Percentiles rank a stretch among this genome's conserved stretches.
Evolutionary conservation across 2,797 vertebrate species (phyloP).

Genomic region (Pyrocephalus nanus): DNA sequence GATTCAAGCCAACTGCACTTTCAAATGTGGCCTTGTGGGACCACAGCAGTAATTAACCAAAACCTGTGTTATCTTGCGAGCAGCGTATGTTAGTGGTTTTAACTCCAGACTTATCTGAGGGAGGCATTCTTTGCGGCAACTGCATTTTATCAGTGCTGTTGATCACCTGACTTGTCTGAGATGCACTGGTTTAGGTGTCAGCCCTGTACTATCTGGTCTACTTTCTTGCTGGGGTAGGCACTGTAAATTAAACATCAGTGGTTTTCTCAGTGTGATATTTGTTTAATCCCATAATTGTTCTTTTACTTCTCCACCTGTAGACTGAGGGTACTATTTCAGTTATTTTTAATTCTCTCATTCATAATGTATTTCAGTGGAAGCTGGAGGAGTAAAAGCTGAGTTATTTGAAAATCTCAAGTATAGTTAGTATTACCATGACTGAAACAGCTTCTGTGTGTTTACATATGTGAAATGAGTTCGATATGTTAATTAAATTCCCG

Average conservation of each 20-base stretch:
- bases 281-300: not conserved
- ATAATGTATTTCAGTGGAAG: not conserved
- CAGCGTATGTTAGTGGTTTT: not conserved
- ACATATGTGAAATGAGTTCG: not conserved
- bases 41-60: not conserved
- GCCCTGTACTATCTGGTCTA: not conserved
- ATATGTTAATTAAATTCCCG: conserved; percentile 2
- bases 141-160: not conserved
- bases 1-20: not conserved
- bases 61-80: not conserved
- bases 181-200: not conserved
- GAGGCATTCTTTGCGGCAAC: not conserved
- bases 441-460: conserved; percentile 2
- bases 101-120: not conserved
- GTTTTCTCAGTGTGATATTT: not conserved
- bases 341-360: not conserved
- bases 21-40: accelerated
- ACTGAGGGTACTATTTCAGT: not conserved
- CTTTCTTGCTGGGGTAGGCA: not conserved
- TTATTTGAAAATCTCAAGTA: not conserved
- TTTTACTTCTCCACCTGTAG: not conserved
- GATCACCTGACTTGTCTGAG: not conserved
- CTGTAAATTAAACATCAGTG: not conserved
- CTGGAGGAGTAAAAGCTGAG: not conserved
- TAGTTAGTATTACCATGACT: not conserved